phyloP scores from a whole-genome alignment of 2,113 vertebrate species.

The Anas platyrhynchos region DNA sequence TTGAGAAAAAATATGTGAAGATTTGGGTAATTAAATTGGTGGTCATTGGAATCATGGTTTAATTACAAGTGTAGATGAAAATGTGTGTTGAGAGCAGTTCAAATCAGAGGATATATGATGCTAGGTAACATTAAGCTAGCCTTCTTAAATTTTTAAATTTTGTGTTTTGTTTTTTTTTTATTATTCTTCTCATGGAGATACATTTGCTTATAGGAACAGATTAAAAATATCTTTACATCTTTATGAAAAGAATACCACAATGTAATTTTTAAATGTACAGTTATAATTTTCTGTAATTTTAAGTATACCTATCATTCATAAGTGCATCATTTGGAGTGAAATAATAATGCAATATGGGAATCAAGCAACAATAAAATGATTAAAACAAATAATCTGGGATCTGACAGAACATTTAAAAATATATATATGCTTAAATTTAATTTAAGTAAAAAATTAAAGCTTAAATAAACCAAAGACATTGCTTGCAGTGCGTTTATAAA shows the following conservation, averaged over 20 bases:
- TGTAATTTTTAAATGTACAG: not conserved
- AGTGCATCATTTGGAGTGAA: constrained; percentile 2
- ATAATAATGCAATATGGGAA: not conserved
- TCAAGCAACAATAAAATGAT: constrained; percentile 23
- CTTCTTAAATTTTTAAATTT: not conserved
- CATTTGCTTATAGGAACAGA: not conserved
- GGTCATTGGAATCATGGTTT: not conserved
- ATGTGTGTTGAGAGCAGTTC: not conserved
- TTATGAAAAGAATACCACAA: not conserved
- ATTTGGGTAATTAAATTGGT: constrained; percentile 10
- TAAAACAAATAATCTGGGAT: not conserved
- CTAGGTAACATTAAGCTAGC: constrained; percentile 19
- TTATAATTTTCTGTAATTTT: constrained; percentile 1
- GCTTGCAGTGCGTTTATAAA: not conserved
- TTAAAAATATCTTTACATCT: not conserved
- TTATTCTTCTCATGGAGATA: constrained; percentile 26
- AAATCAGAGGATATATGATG: not conserved
- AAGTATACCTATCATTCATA: constrained; percentile 20
- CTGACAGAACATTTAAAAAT: not conserved
- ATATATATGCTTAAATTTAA: not conserved
- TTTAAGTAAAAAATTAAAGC: not conserved
- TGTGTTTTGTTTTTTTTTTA: not conserved
- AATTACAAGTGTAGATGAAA: constrained; percentile 3
- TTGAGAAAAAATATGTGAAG: not conserved
- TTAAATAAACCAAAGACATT: not conserved